Evolutionary conservation across 2,113 vertebrate species (phyloP), one percentile per base, ranked within the genome.

Genomic region (Chaetodon auriga): DNA sequence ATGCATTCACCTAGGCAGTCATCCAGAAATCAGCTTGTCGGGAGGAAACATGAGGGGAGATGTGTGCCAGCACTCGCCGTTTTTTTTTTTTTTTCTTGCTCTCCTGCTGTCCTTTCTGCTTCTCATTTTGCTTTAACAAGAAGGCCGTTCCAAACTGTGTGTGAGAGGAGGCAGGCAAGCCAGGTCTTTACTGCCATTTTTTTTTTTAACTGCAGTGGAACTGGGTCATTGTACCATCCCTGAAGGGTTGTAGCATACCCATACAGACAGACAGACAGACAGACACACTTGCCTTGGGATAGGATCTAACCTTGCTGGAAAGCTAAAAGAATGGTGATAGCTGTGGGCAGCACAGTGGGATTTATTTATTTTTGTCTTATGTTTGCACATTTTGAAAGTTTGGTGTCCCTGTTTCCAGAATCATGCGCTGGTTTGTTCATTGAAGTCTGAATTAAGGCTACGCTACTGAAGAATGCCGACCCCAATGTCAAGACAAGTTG

Each of bases 201-300:
- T 95, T 38, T 95, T 94, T 95, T 10, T 92, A 95, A 94, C 86
- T 94, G 95, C 23, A 95, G 90, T 83, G 93, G 68, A 93, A 92
- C 25, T 93, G 89, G 92, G 87, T 91, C 91, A 91, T 86, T 75
- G 61, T 82, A 65, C 57, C 87, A 65, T 36, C 83, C 84, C 86
- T 84, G 35, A 80, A 85, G 86, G 82, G 57, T 58, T 83, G 76
- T 68, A 82, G 78, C 78, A 85, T 68, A 73, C 63, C 65, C 60
- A 60, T 19, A 65, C 80, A 89, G 70, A 81, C 80, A 87, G 66
- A 81, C 80, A 87, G 66, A 84, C 78, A 89, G 61, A 86, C 83
- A 87, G 61, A 86, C 83, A 87, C 21, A 12, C 35, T 79, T 23
- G 89, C 88, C 87, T 82, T 15, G 58, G 86, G 92, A 61, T 30